Evolutionary conservation across 1,140 invertebrate genomes (phyloP), one percentile per base, ranked within the genome.

Genomic region (Drosophila jambulina): DNA sequence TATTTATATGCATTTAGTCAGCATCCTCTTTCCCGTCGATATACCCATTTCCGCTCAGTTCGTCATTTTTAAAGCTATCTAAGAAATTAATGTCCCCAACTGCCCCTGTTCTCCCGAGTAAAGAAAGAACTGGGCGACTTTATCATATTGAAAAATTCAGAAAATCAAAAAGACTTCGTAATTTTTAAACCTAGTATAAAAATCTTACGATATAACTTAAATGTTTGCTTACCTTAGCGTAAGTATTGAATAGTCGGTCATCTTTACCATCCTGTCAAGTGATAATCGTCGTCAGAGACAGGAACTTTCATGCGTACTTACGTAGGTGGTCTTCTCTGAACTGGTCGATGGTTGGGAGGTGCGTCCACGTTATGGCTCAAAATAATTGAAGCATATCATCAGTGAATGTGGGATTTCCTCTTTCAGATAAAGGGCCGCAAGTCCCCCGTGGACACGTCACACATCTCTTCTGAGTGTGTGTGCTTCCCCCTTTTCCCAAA

Each of bases 361-460:
- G 49, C 59, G 68, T 69, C 43, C 59, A 42, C 60, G 56, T 56
- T 60, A 75, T 81, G 74, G 68, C 65, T 85, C 65, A 74, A 86
- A 78, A 86, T 85, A 85, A 85, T 85, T 85, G 82, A 85, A 85
- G 82, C 82, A 85, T 85, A 82, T 85, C 85, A 61, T 68, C 78
- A 86, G 60, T 51, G 69, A 64, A 63, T 69, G 71, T 63, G 49
- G 78, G 68, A 59, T 69, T 69, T 62, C 42, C 56, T 54, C 58
- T 48, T 23, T 38, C 43, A 29, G 46, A 45, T 25, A 34, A 40
- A 62, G 43, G 62, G 75, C 68, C 77, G 59, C 61, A 58, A 56
- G 61, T 71, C 49, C 75, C 74, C 54, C 29, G 45, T 27, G 62
- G 46, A 48, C 46, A 34, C 49, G 62, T 54, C 51, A 59, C 32